Percentiles rank a stretch among this genome's conserved stretches.
phyloP scores from a whole-genome alignment of 2,113 vertebrate genomes.

The Rhynchomys soricoides region DNA sequence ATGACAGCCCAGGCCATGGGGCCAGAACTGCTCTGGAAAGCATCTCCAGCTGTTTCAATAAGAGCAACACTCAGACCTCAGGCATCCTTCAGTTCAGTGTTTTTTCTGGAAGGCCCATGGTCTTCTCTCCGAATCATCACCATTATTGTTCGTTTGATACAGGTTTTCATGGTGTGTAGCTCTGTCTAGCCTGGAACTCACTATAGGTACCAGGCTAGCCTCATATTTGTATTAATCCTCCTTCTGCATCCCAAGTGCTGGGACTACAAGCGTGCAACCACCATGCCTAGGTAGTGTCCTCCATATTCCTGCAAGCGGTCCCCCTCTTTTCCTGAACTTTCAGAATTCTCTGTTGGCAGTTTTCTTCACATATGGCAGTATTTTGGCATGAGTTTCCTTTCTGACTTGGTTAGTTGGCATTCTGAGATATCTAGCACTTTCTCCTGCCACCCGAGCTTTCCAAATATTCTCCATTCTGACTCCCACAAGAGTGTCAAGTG shows the following conservation, averaged over 20 bases:
- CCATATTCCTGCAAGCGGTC: constrained; percentile 9
- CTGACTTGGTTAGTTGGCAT: constrained; percentile 41
- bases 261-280: not conserved
- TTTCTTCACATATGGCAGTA: constrained; percentile 22
- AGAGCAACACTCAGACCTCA: constrained; percentile 14
- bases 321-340: constrained; percentile 9
- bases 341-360: constrained; percentile 6
- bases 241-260: not conserved
- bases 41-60: not conserved
- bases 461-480: not conserved
- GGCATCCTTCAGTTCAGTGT: constrained; percentile 17
- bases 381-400: constrained; percentile 41
- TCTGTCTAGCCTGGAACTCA: not conserved
- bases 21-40: not conserved
- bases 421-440: constrained; percentile 29
- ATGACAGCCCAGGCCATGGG: constrained; percentile 5
- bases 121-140: not conserved
- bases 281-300: not conserved
- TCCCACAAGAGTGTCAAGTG: not conserved
- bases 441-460: constrained; percentile 5
- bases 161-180: not conserved
- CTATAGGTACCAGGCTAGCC: not conserved
- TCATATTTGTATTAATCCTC: not conserved
- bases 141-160: not conserved
- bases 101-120: not conserved